These are phyloP conservation scores for Drosophila hydei DNA, from an alignment of 1,140 invertebrate genomes.

Conservation along the genomic window DNA sequence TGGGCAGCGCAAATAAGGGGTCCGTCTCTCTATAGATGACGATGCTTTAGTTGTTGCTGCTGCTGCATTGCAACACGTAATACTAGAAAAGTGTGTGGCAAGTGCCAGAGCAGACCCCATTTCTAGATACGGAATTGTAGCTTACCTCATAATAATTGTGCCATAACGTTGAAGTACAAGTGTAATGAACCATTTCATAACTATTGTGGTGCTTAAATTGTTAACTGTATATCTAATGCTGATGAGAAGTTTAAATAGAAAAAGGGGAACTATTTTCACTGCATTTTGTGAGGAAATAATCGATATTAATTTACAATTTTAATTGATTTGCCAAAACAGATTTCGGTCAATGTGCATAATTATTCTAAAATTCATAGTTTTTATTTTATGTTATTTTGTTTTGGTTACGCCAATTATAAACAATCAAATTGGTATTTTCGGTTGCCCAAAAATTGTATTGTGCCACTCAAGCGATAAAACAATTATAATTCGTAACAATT, in stretches of 20 bases:
- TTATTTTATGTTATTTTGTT: constrained; percentile 3
- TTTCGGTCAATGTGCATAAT: constrained; percentile 13
- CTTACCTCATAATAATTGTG: constrained; percentile 30
- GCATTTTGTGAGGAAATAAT: neutral
- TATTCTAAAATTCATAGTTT: constrained; percentile 18
- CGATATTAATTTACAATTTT: constrained; percentile 48
- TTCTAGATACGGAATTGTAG: neutral
- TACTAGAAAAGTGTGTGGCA: constrained; percentile 51
- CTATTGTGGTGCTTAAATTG: constrained; percentile 15
- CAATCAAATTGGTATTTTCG: constrained; percentile 41
- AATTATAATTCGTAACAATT: constrained; percentile 46
- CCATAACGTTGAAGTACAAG: constrained; percentile 25
- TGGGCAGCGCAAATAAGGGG: neutral
- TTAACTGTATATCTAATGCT: constrained; percentile 20
- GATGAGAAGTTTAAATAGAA: constrained; percentile 27
- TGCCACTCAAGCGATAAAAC: constrained; percentile 53
- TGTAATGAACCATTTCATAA: constrained; percentile 15
- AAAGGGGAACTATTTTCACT: neutral
- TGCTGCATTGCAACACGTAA: constrained; percentile 53
- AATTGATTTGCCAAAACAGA: constrained; percentile 65
- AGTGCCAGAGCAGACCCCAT: neutral
- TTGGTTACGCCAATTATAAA: constrained; percentile 38
- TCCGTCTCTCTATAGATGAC: neutral
- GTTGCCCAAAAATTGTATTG: constrained; percentile 25
- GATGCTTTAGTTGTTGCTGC: neutral